Evolutionary conservation across 1,140 invertebrate genomes (phyloP), one percentile per base, ranked within the genome.

Genomic region (Ctenoplectra terminalis): DNA sequence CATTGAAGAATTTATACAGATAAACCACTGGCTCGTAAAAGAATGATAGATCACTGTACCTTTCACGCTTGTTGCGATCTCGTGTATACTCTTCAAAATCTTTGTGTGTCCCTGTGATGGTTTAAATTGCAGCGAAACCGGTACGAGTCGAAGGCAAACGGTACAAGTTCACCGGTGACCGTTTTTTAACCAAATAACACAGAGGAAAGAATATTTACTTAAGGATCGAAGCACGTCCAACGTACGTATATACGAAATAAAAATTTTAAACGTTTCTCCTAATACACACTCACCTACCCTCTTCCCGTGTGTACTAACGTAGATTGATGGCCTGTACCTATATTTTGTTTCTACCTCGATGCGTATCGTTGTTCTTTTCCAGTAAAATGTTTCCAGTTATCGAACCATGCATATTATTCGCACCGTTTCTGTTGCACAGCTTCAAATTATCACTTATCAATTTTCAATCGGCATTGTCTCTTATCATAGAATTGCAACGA

Each of bases 131-230:
- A 11, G 54, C 34, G 20, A 29, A 29, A 71, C 76, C n/a, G 43
- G 46, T 71, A 73, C 64, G 74, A 78, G 70, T 81, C 61, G 58
- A 88, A 88, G 61, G 84, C 79, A 86, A 86, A 83, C 84, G 72
- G 80, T 66, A 72, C 63, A 63, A 64, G 79, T 71, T 83, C 40
- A 77, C 71, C 52, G 79, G 77, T 81, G 66, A 73, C 66, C 52
- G 70, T 73, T 82, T 85, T 88, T 85, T 88, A 88, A 80, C 85
- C 87, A 89, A 89, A 89, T 89, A 89, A 78, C 54, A 64, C 74
- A 73, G 77, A 77, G 63, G 80, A 60, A 79, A 74, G 69, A 67
- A 64, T 89, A 82, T 89, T 89, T 88, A 78, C 73, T 88, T 84
- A 87, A 88, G 85, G 74, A 79, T 69, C 80, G 71, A 78, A 64